Conservation (phyloP, 2,113 vertebrate genomes). For the Dasyurus viverrinus region DNA sequence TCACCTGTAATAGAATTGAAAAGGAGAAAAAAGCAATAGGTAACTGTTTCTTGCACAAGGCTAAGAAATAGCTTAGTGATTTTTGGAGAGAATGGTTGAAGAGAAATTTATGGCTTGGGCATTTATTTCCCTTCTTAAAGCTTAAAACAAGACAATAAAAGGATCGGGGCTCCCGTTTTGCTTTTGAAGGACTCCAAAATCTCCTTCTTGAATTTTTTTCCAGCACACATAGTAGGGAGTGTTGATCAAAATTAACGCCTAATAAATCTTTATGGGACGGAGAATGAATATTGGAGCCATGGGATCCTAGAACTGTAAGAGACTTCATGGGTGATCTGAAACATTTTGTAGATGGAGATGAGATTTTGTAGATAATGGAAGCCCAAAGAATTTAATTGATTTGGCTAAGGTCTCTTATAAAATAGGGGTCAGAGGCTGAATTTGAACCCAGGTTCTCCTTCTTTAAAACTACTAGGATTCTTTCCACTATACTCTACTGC, state of each 20-base stretch:
- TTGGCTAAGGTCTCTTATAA: background rate
- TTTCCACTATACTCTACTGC: background rate
- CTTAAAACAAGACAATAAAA: too few species aligned
- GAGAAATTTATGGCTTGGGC: background rate
- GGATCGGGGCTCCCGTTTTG: background rate
- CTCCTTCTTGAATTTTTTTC: background rate
- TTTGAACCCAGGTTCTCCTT: background rate
- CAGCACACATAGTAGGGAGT: background rate
- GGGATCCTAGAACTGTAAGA: background rate
- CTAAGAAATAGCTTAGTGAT: background rate
- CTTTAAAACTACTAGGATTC: background rate
- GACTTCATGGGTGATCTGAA: background rate
- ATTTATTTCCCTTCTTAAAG: background rate
- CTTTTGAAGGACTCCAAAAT: background rate
- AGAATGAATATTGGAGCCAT: background rate
- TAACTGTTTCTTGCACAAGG: background rate
- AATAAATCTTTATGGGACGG: background rate
- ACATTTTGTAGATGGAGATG: background rate
- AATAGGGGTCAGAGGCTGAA: background rate
- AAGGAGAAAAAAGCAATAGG: background rate
- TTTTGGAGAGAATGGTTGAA: background rate
- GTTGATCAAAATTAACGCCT: background rate
- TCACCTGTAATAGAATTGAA: background rate
- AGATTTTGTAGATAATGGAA: too few species aligned
- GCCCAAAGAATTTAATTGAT: background rate